Conservation (phyloP, 53 echinoderm and acorn worm species). For the Henricia sp. region DNA sequence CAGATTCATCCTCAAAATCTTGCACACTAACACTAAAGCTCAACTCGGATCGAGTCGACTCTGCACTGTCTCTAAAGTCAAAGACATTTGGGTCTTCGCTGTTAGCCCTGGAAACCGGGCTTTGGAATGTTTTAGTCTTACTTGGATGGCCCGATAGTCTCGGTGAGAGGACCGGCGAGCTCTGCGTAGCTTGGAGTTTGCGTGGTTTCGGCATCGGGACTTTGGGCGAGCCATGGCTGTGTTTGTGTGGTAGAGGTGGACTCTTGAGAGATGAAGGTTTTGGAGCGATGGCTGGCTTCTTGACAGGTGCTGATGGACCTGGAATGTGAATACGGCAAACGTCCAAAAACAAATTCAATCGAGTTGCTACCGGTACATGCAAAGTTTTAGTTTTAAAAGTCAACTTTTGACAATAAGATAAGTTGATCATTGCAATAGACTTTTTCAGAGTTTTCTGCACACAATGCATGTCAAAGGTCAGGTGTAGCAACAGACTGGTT, state of each 20-base stretch:
- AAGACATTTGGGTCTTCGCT: constrained; percentile 43
- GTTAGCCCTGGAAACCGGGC: constrained; percentile 13
- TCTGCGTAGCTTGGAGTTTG: constrained; percentile 28
- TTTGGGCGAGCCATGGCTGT: constrained; percentile 30
- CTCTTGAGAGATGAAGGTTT: constrained; percentile 43
- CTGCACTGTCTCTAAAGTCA: constrained; percentile 49
- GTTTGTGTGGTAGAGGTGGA: constrained; percentile 24
- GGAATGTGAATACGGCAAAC: too few species aligned
- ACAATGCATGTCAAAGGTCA: too few species aligned
- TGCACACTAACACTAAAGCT: neutral
- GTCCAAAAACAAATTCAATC: too few species aligned
- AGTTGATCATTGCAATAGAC: too few species aligned
- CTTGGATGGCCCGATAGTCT: neutral
- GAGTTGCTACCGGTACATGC: too few species aligned
- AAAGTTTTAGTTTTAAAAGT: too few species aligned
- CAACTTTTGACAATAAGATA: too few species aligned
- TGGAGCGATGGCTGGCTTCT: constrained; percentile 59
- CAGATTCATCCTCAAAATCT: constrained; percentile 20
- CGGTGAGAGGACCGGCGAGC: neutral
- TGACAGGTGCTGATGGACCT: constrained; percentile 32
- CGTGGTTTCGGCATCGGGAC: constrained; percentile 56
- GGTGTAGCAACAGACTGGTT: too few species aligned
- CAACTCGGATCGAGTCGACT: neutral
- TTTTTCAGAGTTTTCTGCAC: too few species aligned
- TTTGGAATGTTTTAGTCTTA: constrained; percentile 31